These are phyloP conservation scores for Eulemur coronatus DNA, from an alignment of 2,797 vertebrate genomes.

Conservation along the genomic window DNA sequence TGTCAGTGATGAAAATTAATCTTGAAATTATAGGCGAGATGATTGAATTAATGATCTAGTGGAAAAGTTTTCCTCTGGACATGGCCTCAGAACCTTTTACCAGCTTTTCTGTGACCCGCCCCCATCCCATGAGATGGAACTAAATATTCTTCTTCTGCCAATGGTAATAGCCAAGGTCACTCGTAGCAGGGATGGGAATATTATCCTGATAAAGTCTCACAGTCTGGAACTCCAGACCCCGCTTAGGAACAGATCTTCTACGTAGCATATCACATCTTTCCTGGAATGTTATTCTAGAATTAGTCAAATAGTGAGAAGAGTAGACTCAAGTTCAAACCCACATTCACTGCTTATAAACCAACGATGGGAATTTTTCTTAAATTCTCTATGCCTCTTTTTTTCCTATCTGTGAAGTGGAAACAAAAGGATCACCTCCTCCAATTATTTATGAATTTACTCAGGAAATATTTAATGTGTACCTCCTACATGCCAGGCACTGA, in stretches of 20 bases:
- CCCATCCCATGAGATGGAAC: neutral
- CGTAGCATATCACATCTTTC: neutral
- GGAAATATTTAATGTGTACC: neutral
- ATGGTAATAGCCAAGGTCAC: neutral
- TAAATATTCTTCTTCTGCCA: neutral
- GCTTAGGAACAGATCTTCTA: neutral
- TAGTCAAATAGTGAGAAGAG: neutral
- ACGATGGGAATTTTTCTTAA: neutral
- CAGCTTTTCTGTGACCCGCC: neutral
- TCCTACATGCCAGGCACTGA: neutral
- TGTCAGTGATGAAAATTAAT: neutral
- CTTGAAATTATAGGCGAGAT: neutral
- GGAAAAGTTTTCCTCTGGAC: neutral
- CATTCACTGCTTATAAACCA: neutral
- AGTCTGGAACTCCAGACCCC: neutral
- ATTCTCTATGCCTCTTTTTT: neutral
- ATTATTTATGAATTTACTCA: neutral
- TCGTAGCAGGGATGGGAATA: neutral
- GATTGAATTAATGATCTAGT: conserved; percentile 7
- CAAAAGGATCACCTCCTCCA: neutral
- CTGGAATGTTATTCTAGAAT: neutral
- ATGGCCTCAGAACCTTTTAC: neutral
- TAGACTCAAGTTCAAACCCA: neutral
- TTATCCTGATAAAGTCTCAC: neutral
- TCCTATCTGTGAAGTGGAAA: neutral